Conservation (phyloP, 1,140 invertebrate genomes). For the Saccostrea glomerata region DNA sequence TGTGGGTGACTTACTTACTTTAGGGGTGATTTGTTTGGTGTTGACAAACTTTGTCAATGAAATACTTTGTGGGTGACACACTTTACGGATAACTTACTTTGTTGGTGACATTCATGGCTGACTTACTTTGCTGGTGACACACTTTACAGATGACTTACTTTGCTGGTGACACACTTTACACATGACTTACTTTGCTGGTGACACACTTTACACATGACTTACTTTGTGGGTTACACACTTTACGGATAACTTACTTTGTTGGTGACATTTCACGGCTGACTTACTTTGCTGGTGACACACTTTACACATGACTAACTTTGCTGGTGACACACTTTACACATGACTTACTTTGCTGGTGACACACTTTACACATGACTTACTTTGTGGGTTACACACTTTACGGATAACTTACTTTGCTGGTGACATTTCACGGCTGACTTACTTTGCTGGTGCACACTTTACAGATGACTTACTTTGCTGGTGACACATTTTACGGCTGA, state of each 20-base stretch:
- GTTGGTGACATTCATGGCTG: slow-evolving; percentile 83
- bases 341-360: not conserved
- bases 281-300: slow-evolving; percentile 90
- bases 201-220: slow-evolving; percentile 78
- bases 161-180: slow-evolving; percentile 84
- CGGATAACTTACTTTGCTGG: not conserved
- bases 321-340: slow-evolving; percentile 51
- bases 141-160: slow-evolving; percentile 85
- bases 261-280: slow-evolving; percentile 73
- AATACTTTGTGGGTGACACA: not conserved
- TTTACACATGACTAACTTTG: slow-evolving; percentile 41
- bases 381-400: slow-evolving; percentile 85
- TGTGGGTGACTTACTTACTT: not conserved
- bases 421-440: slow-evolving; percentile 78
- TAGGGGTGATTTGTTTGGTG: slow-evolving; percentile 89
- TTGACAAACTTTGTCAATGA: slow-evolving; percentile 80
- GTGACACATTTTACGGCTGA: slow-evolving; percentile 61
- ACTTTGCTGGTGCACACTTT: slow-evolving; percentile 89
- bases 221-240: slow-evolving; percentile 89
- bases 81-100: slow-evolving; percentile 85
- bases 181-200: not conserved
- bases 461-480: not conserved
- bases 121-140: not conserved
- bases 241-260: not conserved
- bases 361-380: slow-evolving; percentile 82